Evolutionary conservation across 2,797 vertebrate species (phyloP), one percentile per base, ranked within the genome.

Genomic region (Intellagama lesueurii): DNA sequence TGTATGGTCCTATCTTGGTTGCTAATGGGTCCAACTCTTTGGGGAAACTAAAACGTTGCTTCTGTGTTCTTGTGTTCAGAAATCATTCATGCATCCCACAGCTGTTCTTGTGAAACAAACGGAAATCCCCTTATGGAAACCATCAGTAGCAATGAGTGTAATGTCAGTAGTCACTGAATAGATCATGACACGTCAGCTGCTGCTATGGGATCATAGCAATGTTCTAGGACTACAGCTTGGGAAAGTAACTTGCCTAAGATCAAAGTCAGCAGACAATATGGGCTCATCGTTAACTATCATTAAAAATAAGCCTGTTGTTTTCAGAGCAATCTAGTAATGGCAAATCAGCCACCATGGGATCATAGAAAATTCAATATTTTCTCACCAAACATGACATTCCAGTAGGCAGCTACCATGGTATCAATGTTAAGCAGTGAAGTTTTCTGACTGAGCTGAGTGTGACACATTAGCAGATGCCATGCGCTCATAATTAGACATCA

Each of bases 101-200:
- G 77, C 83, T 89, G 88, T n/a, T 66, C 32, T 1, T 60, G 4
- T 26, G 17, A 40, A 76, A 4, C 56, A 26, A 56, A 30, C 40
- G 12, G 79, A 90, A 90, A 90, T n/a, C 60, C 78, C 79, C 79
- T n/a, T 16, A 73, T 14, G 70, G 32, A 76, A 90, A 86, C 84
- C 0, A 44, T 81, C 64, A 56, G 68, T 40, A 4, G 19, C 8
- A 35, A 60, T 7, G 40, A 17, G 40, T 17, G 3, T 30, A 3
- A 56, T 47, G 12, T 49, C 26, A 14, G 47, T 70, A 44, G 64
- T 82, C 44, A n/a, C 22, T 52, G 44, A 11, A 68, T 6, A 52
- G 56, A 28, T 26, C 44, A 68, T n/a, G 72, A 82, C 47, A 40
- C 28, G 19, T 68, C 26, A 52, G 7, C 83, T 35, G 9, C 19